phyloP scores from a whole-genome alignment of 2,888 invertebrate genomes.

The Acholoe squamosa region DNA sequence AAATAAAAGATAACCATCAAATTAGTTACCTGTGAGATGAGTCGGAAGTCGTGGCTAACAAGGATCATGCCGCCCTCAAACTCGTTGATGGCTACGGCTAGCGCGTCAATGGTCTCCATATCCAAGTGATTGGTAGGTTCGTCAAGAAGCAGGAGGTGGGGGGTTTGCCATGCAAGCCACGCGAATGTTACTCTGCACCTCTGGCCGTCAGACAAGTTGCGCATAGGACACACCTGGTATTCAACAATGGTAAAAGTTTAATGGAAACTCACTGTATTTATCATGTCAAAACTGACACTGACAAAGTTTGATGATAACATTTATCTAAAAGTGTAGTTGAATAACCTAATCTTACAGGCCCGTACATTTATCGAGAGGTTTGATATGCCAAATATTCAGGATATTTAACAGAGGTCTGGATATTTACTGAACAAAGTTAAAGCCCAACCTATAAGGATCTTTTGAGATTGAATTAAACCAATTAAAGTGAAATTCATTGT shows the following conservation, averaged over 20 bases:
- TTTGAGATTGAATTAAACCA: too few species aligned
- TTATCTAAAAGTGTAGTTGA: slow-evolving; percentile 91
- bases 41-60: slow-evolving; percentile 99
- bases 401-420: too few species aligned
- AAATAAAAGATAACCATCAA: too few species aligned
- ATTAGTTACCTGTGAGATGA: slow-evolving; percentile 94
- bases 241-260: slow-evolving; percentile 65
- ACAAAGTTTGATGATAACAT: slow-evolving; percentile 96
- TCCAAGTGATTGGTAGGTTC: slow-evolving; percentile 85
- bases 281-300: slow-evolving; percentile 82
- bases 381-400: too few species aligned
- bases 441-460: too few species aligned
- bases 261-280: too few species aligned
- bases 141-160: slow-evolving; percentile 92
- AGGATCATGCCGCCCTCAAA: slow-evolving; percentile 99
- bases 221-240: slow-evolving; percentile 92
- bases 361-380: too few species aligned
- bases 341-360: too few species aligned
- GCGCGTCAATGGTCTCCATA: slow-evolving; percentile 94
- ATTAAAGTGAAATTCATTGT: too few species aligned
- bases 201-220: slow-evolving; percentile 98
- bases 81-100: slow-evolving; percentile 98
- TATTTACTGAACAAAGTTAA: too few species aligned
- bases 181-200: slow-evolving; percentile 99
- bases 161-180: slow-evolving; percentile 98